A percentile compares a stretch with the other conserved stretches of the same genome.
These are phyloP conservation scores for Panonychus citri DNA, from an alignment of 1,140 invertebrate genomes.

Conservation along the genomic window DNA sequence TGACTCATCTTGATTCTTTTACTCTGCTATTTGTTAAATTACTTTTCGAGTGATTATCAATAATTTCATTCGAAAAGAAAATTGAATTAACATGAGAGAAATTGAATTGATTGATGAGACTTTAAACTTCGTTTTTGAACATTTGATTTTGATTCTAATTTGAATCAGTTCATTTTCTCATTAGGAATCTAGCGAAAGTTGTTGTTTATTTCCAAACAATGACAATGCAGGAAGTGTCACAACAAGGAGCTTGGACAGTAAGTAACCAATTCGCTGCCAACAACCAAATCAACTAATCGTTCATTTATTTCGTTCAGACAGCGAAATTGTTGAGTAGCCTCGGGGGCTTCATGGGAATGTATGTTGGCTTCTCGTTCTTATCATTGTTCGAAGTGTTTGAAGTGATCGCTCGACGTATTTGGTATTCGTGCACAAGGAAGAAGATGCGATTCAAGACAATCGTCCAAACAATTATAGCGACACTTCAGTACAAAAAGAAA, in stretches of 20 bases:
- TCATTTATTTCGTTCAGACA: slow-evolving; percentile 1
- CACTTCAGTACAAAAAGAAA: background rate
- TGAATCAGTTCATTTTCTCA: background rate
- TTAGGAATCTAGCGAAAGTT: slow-evolving; percentile 13
- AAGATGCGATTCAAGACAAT: slow-evolving; percentile 2
- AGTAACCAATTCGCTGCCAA: background rate
- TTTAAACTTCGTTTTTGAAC: too few species aligned
- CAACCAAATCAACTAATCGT: background rate
- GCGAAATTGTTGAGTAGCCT: slow-evolving; percentile 11
- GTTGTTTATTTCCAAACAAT: slow-evolving; percentile 14
- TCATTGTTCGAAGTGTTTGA: slow-evolving; percentile 12
- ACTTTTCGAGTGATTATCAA: too few species aligned
- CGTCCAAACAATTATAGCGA: background rate
- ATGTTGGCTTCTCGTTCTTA: slow-evolving; percentile 13
- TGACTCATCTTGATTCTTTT: too few species aligned
- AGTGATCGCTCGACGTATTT: slow-evolving; percentile 10
- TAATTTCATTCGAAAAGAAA: too few species aligned
- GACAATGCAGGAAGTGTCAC: slow-evolving; percentile 11
- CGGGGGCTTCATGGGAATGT: slow-evolving; percentile 13
- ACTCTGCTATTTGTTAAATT: too few species aligned
- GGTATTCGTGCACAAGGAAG: slow-evolving; percentile 7
- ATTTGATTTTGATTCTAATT: too few species aligned
- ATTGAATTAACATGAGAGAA: background rate
- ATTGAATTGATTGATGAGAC: too few species aligned
- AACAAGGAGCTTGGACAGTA: slow-evolving; percentile 4